Base-by-base conservation (phyloP, 2,888 invertebrate genomes). In the Heliconius ethilla region DNA sequence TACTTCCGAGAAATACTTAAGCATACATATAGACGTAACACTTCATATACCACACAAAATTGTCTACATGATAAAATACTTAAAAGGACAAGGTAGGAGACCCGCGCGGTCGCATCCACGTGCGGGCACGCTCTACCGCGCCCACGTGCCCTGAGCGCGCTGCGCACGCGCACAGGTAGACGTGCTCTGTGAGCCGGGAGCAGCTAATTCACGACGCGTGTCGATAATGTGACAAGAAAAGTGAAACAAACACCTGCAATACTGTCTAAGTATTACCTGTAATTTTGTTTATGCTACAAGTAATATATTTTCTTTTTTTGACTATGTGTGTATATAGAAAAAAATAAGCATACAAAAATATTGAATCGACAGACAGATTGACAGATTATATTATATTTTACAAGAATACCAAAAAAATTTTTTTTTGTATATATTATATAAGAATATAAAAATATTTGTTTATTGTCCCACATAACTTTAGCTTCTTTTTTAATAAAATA, bases 81-180 rank as follows among this genome's bases (percentile, higher is more conserved):
- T 83, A 84, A 79, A 74, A 70, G 80, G 79, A 76, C 80, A 78
- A 70, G 73, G 82, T 78, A 82, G 85, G 86, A 85, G 85, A 86
- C 84, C 84, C 86, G 87, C 86, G 84, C 84, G 84, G 84, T 66
- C 84, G 87, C 82, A 51, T 82, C 89, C 92, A 92, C 91, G 92
- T 92, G 91, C 85, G 85, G 79, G 80, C 87, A 86, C 87, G 91
- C 87, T 84, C 84, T 83, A 83, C 40, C 83, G 89, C 87, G 82
- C 86, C 87, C 91, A 89, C 91, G 91, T 89, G 91, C 87, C 85
- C 80, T 81, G 80, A 80, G 73, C 83, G 78, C 80, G 81, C 80
- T 70, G 73, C 79, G 84, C 86, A 86, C 86, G 86, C 87, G 86
- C 84, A 78, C 88, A 88, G 89, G 89, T 89, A 87, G 37, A 67